Conservation (phyloP, 2,797 vertebrate genomes). For the Chanos chanos region DNA sequence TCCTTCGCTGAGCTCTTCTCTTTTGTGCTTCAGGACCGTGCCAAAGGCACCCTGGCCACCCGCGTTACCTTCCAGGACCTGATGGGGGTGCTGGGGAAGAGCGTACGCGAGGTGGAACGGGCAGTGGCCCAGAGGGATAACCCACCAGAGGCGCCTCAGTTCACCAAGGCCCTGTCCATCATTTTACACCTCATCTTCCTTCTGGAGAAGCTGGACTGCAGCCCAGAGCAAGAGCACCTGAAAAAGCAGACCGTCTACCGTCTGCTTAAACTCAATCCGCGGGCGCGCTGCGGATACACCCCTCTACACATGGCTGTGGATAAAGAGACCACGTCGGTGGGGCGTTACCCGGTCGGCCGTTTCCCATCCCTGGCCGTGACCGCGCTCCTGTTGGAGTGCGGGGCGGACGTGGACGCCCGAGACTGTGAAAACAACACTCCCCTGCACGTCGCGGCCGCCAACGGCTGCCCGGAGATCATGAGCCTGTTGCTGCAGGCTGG, state of each 20-base stretch:
- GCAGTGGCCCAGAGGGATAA: constrained; percentile 84
- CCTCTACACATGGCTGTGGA: constrained; percentile 94
- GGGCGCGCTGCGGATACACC: constrained; percentile 83
- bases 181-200: constrained; percentile 91
- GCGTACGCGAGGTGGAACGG: constrained; percentile 89
- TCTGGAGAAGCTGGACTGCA: constrained; percentile 88
- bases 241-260: constrained; percentile 91
- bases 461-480: constrained; percentile 87
- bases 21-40: constrained; percentile 91
- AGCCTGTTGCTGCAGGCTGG: constrained; percentile 81
- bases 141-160: constrained; percentile 81
- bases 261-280: constrained; percentile 86
- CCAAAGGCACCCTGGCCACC: constrained; percentile 82
- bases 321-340: constrained; percentile 88
- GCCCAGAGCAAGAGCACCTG: constrained; percentile 83
- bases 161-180: constrained; percentile 90
- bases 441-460: constrained; percentile 84
- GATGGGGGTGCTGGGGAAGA: constrained; percentile 88
- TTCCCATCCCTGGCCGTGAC: constrained; percentile 87
- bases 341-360: constrained; percentile 89
- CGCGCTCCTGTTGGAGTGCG: constrained; percentile 84
- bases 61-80: constrained; percentile 89
- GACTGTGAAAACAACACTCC: constrained; percentile 96
- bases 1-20: constrained; percentile 96
- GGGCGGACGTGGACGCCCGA: constrained; percentile 87